These are phyloP conservation scores for Habropoda laboriosa DNA, from an alignment of 1,140 invertebrate genomes.

Conservation along the genomic window DNA sequence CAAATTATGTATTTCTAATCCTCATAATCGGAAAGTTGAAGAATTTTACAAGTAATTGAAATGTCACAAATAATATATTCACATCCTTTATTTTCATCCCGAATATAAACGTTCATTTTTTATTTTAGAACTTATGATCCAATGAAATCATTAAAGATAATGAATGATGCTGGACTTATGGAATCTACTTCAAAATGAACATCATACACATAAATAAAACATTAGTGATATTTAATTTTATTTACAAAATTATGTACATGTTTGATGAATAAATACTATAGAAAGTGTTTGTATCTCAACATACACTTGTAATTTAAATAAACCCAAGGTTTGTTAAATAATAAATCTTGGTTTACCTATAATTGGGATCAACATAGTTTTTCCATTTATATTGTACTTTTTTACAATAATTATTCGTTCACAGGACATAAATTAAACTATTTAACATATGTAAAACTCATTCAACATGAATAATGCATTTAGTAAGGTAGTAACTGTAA, in stretches of 20 bases:
- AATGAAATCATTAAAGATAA: conserved; percentile 76
- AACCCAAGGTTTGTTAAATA: neutral
- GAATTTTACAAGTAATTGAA: conserved; percentile 82
- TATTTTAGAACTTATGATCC: conserved; percentile 81
- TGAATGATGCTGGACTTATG: conserved; percentile 80
- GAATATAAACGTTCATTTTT: conserved; percentile 48
- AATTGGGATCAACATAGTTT: neutral
- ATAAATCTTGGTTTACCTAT: conserved; percentile 11
- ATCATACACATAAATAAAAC: conserved; percentile 31
- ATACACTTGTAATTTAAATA: conserved; percentile 34
- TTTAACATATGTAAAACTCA: too few species aligned
- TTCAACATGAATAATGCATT: too few species aligned
- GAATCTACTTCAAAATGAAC: conserved; percentile 67
- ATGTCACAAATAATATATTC: conserved; percentile 18
- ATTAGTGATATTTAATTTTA: conserved; percentile 38
- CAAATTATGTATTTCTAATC: conserved; percentile 75
- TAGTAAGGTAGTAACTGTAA: too few species aligned
- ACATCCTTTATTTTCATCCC: neutral
- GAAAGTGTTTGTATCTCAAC: conserved; percentile 22
- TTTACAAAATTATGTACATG: conserved; percentile 38
- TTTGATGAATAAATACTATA: conserved; percentile 43
- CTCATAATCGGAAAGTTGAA: conserved; percentile 76
- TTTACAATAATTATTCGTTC: neutral
- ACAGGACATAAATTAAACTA: neutral
- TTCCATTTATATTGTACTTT: neutral